These are phyloP conservation scores for Artemia sinica DNA, from an alignment of 2,888 invertebrate species.

Conservation along the genomic window DNA sequence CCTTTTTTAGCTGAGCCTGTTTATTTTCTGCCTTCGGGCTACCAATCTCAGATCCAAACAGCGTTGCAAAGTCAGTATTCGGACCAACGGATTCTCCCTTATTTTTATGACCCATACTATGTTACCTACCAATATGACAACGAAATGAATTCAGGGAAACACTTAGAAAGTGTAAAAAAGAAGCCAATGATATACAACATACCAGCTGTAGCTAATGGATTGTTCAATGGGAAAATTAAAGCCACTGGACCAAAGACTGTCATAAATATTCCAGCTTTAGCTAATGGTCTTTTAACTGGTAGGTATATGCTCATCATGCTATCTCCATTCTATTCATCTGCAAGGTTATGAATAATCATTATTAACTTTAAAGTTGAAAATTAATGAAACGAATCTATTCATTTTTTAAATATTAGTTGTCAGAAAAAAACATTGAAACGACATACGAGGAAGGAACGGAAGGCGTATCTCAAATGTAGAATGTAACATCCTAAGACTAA, in stretches of 20 bases:
- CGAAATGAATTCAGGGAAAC: background rate
- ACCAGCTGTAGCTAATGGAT: background rate
- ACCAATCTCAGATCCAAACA: background rate
- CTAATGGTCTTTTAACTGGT: conserved; percentile 1
- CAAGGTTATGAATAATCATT: no score
- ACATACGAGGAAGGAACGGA: no score
- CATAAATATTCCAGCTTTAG: background rate
- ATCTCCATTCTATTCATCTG: no score
- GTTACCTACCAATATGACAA: background rate
- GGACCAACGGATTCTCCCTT: background rate
- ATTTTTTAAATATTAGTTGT: no score
- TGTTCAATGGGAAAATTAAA: conserved; percentile 6
- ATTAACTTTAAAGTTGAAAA: no score
- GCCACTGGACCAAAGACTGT: background rate
- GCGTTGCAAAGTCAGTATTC: background rate
- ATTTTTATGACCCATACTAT: background rate
- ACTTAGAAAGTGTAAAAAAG: background rate
- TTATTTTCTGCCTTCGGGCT: background rate
- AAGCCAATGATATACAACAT: background rate
- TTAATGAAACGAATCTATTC: no score
- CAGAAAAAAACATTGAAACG: no score
- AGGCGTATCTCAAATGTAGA: no score
- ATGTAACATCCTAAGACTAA: no score
- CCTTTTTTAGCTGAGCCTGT: conserved; percentile 8
- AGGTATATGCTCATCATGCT: background rate